These are phyloP conservation scores for Spilosoma lubricipeda DNA, from an alignment of 2,888 invertebrate species.

Conservation along the genomic window DNA sequence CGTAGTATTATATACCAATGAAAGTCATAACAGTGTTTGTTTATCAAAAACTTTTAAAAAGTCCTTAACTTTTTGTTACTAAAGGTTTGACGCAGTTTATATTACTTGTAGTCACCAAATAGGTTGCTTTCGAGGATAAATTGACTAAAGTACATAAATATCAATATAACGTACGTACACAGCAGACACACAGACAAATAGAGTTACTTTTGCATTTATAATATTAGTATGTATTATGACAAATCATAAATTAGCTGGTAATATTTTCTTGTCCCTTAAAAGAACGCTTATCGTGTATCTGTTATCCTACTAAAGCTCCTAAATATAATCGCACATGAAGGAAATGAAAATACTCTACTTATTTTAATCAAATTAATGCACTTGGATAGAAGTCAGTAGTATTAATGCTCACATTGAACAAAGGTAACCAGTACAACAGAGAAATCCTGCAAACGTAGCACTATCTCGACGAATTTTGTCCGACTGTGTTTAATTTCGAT, in stretches of 20 bases:
- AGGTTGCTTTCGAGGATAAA: not conserved
- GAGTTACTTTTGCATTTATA: no score
- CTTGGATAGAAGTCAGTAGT: conserved; percentile 41
- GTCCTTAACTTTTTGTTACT: no score
- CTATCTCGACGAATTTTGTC: conserved; percentile 39
- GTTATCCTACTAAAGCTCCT: not conserved
- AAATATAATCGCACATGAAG: not conserved
- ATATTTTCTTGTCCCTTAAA: not conserved
- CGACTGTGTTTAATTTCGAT: conserved; percentile 48
- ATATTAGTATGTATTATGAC: no score
- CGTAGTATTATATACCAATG: not conserved
- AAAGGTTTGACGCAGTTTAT: not conserved
- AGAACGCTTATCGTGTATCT: not conserved
- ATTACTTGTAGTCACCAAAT: not conserved
- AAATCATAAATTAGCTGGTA: not conserved
- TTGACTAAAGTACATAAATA: not conserved
- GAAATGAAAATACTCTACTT: not conserved
- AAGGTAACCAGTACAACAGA: conserved; percentile 26
- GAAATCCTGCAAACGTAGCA: conserved; percentile 40
- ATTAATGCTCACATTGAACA: conserved; percentile 39
- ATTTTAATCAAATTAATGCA: conserved; percentile 4
- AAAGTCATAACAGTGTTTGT: not conserved
- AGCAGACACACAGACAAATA: no score
- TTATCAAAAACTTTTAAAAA: no score
- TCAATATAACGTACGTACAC: no score